A percentile compares a stretch with the other conserved stretches of the same genome.
Conservation (phyloP, 2,888 invertebrate species). For the Chaetogeoica ovagalla region DNA sequence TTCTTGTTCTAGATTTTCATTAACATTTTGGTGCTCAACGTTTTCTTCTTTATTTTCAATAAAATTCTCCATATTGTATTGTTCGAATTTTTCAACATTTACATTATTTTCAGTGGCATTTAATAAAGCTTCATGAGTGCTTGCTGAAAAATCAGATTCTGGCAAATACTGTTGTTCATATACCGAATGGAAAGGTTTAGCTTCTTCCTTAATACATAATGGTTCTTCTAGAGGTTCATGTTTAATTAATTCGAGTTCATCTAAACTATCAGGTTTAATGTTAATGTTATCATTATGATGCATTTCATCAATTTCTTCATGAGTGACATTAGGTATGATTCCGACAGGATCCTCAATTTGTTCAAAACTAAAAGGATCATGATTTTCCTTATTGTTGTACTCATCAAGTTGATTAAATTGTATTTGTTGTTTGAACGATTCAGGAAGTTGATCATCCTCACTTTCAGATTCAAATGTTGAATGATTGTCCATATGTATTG, state of each 20-base stretch:
- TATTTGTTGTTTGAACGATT: slow-evolving; percentile 13
- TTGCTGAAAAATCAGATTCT: slow-evolving; percentile 43
- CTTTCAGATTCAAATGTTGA: slow-evolving; percentile 49
- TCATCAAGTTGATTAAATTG: slow-evolving; percentile 35
- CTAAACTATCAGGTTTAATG: not conserved
- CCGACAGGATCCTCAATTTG: slow-evolving; percentile 37
- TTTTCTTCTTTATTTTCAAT: not conserved
- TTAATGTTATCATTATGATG: not conserved
- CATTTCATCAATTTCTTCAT: not conserved
- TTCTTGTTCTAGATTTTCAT: slow-evolving; percentile 9
- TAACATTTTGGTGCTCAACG: not conserved
- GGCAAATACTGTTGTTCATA: slow-evolving; percentile 47
- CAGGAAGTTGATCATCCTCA: slow-evolving; percentile 33
- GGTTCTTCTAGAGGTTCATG: slow-evolving; percentile 44
- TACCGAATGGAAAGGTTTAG: slow-evolving; percentile 23
- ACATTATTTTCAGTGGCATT: slow-evolving; percentile 14
- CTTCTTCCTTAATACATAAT: slow-evolving; percentile 28
- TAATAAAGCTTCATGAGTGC: slow-evolving; percentile 45
- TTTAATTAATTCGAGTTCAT: slow-evolving; percentile 24
- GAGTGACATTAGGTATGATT: slow-evolving; percentile 34
- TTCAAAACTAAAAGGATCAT: slow-evolving; percentile 43
- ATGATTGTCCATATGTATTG: slow-evolving; percentile 47
- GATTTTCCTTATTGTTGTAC: slow-evolving; percentile 35
- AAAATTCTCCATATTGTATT: not conserved
- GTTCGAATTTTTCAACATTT: not conserved